Conservation (phyloP, 2,797 vertebrate genomes). For the Cossypha polioptera region DNA sequence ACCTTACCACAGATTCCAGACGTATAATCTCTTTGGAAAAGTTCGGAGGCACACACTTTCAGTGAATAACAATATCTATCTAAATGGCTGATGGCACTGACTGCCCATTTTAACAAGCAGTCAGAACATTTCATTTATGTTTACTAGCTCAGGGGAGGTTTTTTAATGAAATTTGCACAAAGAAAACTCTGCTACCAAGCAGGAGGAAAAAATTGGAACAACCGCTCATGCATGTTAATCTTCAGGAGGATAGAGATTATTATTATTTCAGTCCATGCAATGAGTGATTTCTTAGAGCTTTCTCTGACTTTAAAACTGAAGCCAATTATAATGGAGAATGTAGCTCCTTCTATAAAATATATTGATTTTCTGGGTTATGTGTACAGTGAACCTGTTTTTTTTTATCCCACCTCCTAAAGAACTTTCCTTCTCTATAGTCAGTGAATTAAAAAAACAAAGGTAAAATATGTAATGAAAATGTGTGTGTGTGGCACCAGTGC, state of each 20-base stretch:
- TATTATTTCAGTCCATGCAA: neutral
- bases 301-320: neutral
- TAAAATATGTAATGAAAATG: neutral
- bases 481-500: no score
- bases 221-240: neutral
- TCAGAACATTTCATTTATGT: neutral
- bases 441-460: neutral
- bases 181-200: neutral
- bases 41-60: neutral
- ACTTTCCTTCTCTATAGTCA: neutral
- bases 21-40: neutral
- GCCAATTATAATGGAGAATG: neutral
- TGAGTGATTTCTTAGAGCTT: neutral
- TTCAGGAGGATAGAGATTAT: neutral
- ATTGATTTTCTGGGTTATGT: neutral
- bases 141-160: neutral
- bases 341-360: neutral
- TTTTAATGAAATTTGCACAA: neutral
- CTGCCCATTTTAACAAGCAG: neutral
- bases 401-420: neutral
- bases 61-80: neutral
- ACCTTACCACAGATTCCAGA: neutral
- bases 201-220: neutral
- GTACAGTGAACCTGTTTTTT: neutral
- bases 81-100: neutral